Conservation (phyloP, 2,797 vertebrate species). For the Halcyon chelicuti region DNA sequence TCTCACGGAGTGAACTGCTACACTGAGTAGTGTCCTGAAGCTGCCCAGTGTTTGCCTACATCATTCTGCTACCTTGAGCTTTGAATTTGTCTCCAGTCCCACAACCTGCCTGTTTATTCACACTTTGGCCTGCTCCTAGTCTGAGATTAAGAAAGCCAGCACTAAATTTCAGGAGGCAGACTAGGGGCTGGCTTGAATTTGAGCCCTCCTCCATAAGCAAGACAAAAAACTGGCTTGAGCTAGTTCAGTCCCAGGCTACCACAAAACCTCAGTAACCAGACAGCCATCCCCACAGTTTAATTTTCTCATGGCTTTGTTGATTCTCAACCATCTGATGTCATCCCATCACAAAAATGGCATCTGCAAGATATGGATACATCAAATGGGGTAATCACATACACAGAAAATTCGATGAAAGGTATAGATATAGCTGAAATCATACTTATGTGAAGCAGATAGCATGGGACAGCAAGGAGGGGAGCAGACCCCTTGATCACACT, state of each 20-base stretch:
- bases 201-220: neutral
- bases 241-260: neutral
- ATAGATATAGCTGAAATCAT: neutral
- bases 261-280: neutral
- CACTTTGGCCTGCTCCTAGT: neutral
- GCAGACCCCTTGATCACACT: accelerated
- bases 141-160: neutral
- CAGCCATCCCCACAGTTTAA: neutral
- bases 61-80: neutral
- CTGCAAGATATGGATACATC: neutral
- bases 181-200: neutral
- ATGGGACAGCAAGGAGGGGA: accelerated
- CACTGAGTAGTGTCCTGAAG: neutral
- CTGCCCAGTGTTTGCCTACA: neutral
- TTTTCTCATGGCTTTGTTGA: neutral
- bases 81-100: neutral
- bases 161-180: neutral
- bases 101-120: neutral
- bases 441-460: accelerated
- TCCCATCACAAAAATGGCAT: neutral
- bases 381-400: neutral
- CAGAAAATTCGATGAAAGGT: accelerated
- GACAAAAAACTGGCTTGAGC: neutral
- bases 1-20: neutral
- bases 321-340: neutral